Conservation (phyloP, 2,888 invertebrate species). For the Eristalis tenax region DNA sequence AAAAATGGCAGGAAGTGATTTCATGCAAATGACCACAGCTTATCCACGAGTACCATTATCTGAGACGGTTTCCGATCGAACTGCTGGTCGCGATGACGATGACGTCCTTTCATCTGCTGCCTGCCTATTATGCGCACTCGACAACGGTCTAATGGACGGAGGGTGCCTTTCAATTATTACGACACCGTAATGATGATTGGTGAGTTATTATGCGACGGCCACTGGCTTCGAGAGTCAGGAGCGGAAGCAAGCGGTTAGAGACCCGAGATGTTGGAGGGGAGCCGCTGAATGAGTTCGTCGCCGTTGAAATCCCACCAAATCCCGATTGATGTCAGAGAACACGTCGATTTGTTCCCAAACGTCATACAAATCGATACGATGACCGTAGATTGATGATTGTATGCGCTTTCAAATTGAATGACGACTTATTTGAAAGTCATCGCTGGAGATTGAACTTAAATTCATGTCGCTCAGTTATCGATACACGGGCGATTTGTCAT, state of each 20-base stretch:
- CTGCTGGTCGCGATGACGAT: neutral
- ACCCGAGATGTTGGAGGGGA: too few species aligned
- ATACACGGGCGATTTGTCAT: too few species aligned
- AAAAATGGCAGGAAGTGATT: conserved; percentile 34
- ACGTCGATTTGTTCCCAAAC: too few species aligned
- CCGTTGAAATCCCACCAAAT: too few species aligned
- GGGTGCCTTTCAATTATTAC: neutral
- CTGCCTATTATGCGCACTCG: neutral
- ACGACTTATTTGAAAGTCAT: too few species aligned
- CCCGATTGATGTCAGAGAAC: too few species aligned
- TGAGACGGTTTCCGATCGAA: conserved; percentile 33
- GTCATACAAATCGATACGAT: too few species aligned
- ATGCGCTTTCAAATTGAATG: too few species aligned
- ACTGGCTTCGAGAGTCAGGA: neutral
- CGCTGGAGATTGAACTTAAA: too few species aligned
- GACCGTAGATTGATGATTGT: too few species aligned
- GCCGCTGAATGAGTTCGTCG: too few species aligned
- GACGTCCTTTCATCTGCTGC: conserved; percentile 3
- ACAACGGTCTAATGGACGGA: conserved; percentile 1
- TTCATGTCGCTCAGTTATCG: too few species aligned
- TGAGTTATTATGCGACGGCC: neutral
- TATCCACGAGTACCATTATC: conserved; percentile 23
- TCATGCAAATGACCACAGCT: conserved; percentile 7
- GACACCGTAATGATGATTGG: neutral
- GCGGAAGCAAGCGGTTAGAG: neutral